Conservation (phyloP, 2,797 vertebrate genomes). For the Babyrousa celebensis region DNA sequence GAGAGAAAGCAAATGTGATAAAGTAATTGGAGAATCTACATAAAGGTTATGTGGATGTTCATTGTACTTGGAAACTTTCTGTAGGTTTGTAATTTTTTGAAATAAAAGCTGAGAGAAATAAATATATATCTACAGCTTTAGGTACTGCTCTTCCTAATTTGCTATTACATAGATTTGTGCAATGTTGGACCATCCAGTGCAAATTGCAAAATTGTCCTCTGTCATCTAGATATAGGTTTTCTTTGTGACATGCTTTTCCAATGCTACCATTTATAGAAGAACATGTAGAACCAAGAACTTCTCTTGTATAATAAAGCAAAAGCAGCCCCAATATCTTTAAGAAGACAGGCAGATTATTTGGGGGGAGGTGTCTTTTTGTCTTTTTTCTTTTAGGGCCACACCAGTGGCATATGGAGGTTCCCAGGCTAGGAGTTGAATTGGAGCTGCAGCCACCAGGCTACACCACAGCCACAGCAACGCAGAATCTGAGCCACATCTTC, state of each 20-base stretch:
- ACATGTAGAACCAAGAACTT: conserved; percentile 9
- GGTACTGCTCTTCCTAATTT: conserved; percentile 39
- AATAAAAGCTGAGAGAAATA: conserved; percentile 53
- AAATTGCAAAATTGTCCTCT: background rate
- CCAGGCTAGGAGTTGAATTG: no score
- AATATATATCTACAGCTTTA: background rate
- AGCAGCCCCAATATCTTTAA: background rate
- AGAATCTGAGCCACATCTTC: no score
- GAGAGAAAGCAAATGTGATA: background rate
- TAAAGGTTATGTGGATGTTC: background rate
- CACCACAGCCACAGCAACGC: no score
- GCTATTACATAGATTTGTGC: background rate
- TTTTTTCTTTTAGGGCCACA: no score
- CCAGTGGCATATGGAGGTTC: no score
- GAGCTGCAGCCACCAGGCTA: no score
- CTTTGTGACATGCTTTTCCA: background rate
- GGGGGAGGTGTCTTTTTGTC: no score
- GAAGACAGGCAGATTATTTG: background rate
- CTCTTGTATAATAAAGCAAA: conserved; percentile 5
- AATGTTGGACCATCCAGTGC: background rate
- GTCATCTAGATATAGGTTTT: conserved; percentile 12
- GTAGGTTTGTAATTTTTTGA: conserved; percentile 41
- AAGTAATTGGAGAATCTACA: background rate
- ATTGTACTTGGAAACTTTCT: conserved; percentile 37
- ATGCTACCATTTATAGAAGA: background rate